phyloP scores from a whole-genome alignment of 1,140 invertebrate genomes.

The Drosophila repletoides region DNA sequence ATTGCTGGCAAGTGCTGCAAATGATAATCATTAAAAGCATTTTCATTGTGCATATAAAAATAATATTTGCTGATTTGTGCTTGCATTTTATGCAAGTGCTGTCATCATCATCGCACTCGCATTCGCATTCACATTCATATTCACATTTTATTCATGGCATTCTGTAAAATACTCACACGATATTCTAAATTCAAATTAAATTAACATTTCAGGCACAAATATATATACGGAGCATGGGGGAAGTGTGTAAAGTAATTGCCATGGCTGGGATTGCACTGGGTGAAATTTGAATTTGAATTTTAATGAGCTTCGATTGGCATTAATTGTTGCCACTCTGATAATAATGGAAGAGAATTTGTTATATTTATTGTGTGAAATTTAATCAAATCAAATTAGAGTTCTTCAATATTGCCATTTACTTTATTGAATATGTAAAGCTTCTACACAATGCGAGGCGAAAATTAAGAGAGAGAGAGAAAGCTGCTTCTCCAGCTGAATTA shows the following conservation, averaged over 20 bases:
- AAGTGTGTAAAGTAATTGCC: constrained; percentile 35
- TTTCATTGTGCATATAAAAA: constrained; percentile 45
- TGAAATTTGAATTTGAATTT: constrained; percentile 55
- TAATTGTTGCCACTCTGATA: constrained; percentile 46
- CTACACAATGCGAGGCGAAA: too few species aligned
- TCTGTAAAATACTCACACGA: constrained; percentile 28
- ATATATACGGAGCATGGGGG: neutral
- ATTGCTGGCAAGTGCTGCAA: constrained; percentile 22
- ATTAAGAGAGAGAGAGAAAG: too few species aligned
- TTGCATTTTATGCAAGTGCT: constrained; percentile 55
- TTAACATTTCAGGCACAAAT: constrained; percentile 57
- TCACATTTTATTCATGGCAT: constrained; percentile 43
- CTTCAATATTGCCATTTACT: too few species aligned
- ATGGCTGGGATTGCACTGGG: constrained; percentile 4
- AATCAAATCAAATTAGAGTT: too few species aligned
- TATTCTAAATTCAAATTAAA: constrained; percentile 71
- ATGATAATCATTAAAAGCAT: constrained; percentile 69
- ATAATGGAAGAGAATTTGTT: too few species aligned
- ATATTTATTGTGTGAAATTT: too few species aligned
- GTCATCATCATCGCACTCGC: constrained; percentile 12
- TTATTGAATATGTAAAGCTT: too few species aligned
- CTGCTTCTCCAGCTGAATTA: too few species aligned
- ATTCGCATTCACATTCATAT: constrained; percentile 10
- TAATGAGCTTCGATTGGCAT: constrained; percentile 70
- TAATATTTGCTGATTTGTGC: constrained; percentile 71